A percentile compares a stretch with the other conserved stretches of the same genome.
Conservation (phyloP, 2,797 vertebrate genomes). For the Myotis myotis region DNA sequence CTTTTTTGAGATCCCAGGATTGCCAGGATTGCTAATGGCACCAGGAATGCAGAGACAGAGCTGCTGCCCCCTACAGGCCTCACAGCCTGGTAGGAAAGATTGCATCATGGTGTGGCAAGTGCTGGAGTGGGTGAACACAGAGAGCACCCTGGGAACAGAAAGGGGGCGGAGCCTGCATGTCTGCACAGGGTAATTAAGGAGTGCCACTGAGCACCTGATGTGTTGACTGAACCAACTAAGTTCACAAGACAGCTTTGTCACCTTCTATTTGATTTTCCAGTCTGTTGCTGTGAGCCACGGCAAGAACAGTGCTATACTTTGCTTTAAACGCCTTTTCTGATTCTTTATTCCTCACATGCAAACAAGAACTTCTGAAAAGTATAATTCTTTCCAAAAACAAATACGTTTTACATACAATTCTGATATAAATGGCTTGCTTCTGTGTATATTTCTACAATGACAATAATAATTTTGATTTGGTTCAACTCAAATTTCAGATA, state of each 20-base stretch:
- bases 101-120: too few species aligned
- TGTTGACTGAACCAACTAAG: neutral
- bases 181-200: neutral
- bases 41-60: neutral
- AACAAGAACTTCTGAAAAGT: neutral
- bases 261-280: neutral
- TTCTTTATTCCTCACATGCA: neutral
- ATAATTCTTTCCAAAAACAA: neutral
- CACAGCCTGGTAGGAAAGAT: neutral
- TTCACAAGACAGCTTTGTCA: neutral
- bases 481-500: neutral
- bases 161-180: neutral
- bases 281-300: neutral
- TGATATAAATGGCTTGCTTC: neutral
- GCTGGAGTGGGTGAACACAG: neutral
- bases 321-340: neutral
- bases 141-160: neutral
- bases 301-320: neutral
- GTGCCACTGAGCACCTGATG: neutral
- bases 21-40: neutral
- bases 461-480: constrained; percentile 13
- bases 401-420: neutral
- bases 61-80: neutral
- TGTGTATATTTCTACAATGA: neutral
- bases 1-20: neutral